Conservation (phyloP, 1,140 invertebrate species). For the Spodoptera litura region DNA sequence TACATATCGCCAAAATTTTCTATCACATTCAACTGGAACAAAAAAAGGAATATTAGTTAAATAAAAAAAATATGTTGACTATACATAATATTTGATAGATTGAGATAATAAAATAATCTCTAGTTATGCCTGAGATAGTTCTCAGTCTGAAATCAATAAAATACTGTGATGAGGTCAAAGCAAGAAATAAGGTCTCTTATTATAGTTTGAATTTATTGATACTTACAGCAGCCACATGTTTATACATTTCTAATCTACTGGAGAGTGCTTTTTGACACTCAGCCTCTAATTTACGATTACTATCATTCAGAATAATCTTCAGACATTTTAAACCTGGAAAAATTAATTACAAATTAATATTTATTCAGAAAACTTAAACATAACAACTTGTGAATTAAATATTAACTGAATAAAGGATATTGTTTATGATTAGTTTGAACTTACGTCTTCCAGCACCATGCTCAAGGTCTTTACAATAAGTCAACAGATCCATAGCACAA, state of each 20-base stretch:
- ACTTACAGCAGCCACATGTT: conserved; percentile 92
- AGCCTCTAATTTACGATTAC: conserved; percentile 88
- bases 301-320: conserved; percentile 90
- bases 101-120: too few relatives aligned
- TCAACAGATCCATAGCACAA: conserved; percentile 92
- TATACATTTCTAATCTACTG: conserved; percentile 95
- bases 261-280: conserved; percentile 93
- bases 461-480: conserved; percentile 93
- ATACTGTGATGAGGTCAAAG: too few relatives aligned
- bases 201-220: conserved; percentile 13
- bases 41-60: conserved; percentile 49
- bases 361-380: too few relatives aligned
- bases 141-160: too few relatives aligned
- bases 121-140: too few relatives aligned
- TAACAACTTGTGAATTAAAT: too few relatives aligned
- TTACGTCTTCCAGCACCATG: conserved; percentile 95
- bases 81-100: too few relatives aligned
- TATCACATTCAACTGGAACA: conserved; percentile 76
- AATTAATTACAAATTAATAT: conserved; percentile 22
- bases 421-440: conserved; percentile 22
- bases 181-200: too few relatives aligned
- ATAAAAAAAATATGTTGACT: neutral
- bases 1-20: conserved; percentile 91
- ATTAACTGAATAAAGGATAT: too few relatives aligned
- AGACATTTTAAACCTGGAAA: conserved; percentile 94